Evolutionary conservation across 1,140 invertebrate species (phyloP).

Genomic region (Phortica variegata): DNA sequence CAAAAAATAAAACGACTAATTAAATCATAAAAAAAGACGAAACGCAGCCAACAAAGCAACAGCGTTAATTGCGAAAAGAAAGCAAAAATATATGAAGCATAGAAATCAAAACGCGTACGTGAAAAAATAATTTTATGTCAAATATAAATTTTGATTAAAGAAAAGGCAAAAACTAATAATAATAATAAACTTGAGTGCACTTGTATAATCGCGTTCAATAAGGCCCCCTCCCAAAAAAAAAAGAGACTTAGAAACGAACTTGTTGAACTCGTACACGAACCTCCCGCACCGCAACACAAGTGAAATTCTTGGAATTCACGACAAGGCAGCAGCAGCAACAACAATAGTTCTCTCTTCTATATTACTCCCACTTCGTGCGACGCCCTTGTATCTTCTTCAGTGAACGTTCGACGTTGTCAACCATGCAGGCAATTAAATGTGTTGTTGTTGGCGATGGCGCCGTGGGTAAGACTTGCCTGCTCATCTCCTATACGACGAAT

Average conservation of each 20-base stretch:
- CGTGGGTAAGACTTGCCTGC: conserved; percentile 95
- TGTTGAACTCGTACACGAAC: no score
- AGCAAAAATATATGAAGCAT: conserved; percentile 9
- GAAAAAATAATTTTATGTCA: conserved; percentile 1
- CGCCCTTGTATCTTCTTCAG: no score
- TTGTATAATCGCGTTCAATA: no score
- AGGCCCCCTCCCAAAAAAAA: no score
- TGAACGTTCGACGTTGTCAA: no score
- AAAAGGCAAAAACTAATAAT: no score
- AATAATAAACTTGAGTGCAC: no score
- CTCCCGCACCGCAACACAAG: conserved; percentile 19
- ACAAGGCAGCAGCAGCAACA: conserved; percentile 4
- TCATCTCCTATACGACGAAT: conserved; percentile 97
- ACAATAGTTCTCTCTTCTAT: no score
- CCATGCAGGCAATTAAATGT: conserved; percentile 95
- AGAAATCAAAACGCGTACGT: conserved; percentile 21
- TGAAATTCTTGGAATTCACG: conserved; percentile 9
- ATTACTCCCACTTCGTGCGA: no score
- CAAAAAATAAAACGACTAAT: conserved; percentile 8
- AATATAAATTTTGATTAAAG: conserved; percentile 12
- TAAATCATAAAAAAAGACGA: conserved; percentile 8
- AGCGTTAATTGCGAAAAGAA: conserved; percentile 39
- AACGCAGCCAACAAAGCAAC: conserved; percentile 16
- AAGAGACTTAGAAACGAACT: no score
- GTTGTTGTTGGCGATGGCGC: conserved; percentile 93